Conservation (phyloP, 2,888 invertebrate species). For the Pachliopta kotzebuea region DNA sequence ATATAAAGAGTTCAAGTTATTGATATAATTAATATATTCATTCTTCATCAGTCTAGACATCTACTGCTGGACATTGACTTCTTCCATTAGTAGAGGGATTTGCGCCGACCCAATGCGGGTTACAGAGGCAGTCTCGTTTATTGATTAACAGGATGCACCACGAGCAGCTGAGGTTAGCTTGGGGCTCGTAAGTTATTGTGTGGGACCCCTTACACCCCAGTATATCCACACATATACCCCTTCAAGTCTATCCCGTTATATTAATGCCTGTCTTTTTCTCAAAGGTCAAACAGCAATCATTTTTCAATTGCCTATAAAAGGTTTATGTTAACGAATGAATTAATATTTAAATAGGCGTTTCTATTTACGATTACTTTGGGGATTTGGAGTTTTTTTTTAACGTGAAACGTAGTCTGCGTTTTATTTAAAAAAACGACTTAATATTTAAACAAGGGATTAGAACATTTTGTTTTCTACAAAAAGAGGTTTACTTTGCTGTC, state of each 20-base stretch:
- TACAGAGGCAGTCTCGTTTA: too few relatives aligned
- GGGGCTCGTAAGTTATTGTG: too few relatives aligned
- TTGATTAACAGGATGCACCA: too few relatives aligned
- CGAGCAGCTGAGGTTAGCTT: too few relatives aligned
- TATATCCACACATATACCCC: too few relatives aligned
- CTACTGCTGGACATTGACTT: too few relatives aligned
- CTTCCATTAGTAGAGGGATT: too few relatives aligned
- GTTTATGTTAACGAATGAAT: constrained; percentile 13
- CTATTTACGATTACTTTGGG: constrained; percentile 11
- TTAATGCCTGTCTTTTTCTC: neutral
- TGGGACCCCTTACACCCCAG: too few relatives aligned
- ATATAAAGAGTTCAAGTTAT: too few relatives aligned
- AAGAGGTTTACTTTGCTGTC: neutral
- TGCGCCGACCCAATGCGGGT: too few relatives aligned
- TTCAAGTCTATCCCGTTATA: neutral
- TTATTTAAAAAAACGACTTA: neutral
- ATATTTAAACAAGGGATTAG: neutral
- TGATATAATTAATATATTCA: too few relatives aligned
- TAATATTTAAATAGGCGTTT: constrained; percentile 1
- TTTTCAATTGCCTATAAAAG: constrained; percentile 3
- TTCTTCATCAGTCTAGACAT: too few relatives aligned
- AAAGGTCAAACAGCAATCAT: neutral
- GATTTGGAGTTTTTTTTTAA: constrained; percentile 15
- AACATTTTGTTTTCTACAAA: neutral
- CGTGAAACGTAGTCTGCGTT: neutral